A percentile compares a stretch with the other conserved stretches of the same genome.
phyloP scores from a whole-genome alignment of 2,888 invertebrate species.

The Cephalotes varians region DNA sequence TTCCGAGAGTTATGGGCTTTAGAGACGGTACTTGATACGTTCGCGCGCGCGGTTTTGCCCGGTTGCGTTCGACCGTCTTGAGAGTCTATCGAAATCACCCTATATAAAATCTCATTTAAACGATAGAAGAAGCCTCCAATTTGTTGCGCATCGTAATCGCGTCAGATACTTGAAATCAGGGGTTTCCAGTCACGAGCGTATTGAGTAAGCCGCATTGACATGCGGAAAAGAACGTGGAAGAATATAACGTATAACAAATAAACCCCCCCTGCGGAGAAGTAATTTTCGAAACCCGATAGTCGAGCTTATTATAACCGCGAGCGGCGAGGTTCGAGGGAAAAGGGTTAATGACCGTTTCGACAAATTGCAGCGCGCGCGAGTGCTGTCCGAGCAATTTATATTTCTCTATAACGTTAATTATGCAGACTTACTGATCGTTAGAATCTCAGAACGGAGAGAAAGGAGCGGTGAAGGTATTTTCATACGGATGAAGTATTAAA shows the following conservation, averaged over 20 bases:
- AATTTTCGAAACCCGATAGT: constrained; percentile 38
- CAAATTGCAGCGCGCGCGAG: constrained; percentile 1
- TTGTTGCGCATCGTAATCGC: constrained; percentile 28
- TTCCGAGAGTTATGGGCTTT: constrained; percentile 11
- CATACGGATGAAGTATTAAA: constrained; percentile 17
- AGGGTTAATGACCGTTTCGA: constrained; percentile 42
- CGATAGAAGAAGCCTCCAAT: constrained; percentile 25
- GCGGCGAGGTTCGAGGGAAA: not conserved
- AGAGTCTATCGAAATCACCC: constrained; percentile 16
- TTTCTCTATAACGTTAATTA: constrained; percentile 42
- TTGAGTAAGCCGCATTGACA: constrained; percentile 34
- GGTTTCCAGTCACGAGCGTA: constrained; percentile 36
- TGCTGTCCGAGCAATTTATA: constrained; percentile 31
- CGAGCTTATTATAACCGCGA: constrained; percentile 16
- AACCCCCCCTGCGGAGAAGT: constrained; percentile 2
- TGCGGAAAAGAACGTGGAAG: constrained; percentile 32
- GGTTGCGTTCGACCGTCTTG: not conserved
- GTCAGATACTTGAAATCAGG: constrained; percentile 15
- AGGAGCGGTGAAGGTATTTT: constrained; percentile 22
- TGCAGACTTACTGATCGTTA: constrained; percentile 20
- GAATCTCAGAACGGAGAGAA: constrained; percentile 13
- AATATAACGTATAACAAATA: constrained; percentile 38
- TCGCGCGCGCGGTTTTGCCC: constrained; percentile 13
- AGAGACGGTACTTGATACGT: constrained; percentile 28
- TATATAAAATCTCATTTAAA: constrained; percentile 43